Evolutionary conservation across 2,113 vertebrate species (phyloP), one percentile per base, ranked within the genome.

Genomic region (Sprattus sprattus): DNA sequence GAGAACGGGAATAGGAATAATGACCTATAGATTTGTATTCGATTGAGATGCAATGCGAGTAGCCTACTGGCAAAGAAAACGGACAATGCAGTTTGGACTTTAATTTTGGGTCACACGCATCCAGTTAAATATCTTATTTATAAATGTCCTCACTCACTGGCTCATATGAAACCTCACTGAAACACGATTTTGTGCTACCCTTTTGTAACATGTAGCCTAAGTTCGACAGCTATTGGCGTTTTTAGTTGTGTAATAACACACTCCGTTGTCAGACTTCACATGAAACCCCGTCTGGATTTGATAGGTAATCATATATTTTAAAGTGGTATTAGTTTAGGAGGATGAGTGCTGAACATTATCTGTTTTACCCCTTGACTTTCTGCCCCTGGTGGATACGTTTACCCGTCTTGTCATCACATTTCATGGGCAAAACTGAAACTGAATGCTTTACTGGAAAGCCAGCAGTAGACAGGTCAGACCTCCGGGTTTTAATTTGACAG

Each of bases 301-400:
- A 80, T 60, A 84, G 45, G 67, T 39, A 75, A 39, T 39, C 39
- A 39, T 39, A 39, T 39, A 1, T 39, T 39, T 39, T 39, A 75
- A 39, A 75, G 67, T 82, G 81, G 86, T 85, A 83, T 82, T 81
- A 44, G 57, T 81, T 86, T 82, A 83, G 83, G 71, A 83, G 83
- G 71, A 50, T 52, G 50, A 49, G 18, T 39, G 28, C 45, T 18
- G 82, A 90, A 90, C 89, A 85, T 82, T 86, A 90, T 88, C 86
- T 78, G 47, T 86, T 90, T 81, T 88, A 84, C 85, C 83, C 47
- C 78, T 81, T 87, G 84, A 86, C 88, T 83, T 81, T 52, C n/a
- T 83, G 88, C 39, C 84, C 32, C 81, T 81, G 78, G n/a, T 81
- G 87, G 85, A 91, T 89, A 86, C 28, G 89, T 87, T 91, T 89